Evolutionary conservation across 1,140 invertebrate genomes (phyloP), one percentile per base, ranked within the genome.

Genomic region (Drusus annulatus): DNA sequence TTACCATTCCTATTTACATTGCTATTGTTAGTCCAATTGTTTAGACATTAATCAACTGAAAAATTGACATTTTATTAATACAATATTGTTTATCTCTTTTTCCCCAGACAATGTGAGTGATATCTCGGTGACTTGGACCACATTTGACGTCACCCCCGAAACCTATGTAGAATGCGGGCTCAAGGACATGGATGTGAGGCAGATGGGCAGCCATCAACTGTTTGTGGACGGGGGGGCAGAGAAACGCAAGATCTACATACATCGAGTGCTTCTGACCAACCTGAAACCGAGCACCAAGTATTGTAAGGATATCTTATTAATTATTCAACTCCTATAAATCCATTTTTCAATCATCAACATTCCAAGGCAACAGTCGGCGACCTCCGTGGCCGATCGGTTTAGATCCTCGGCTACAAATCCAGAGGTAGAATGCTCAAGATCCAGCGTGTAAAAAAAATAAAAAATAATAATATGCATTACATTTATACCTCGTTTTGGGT

Each of bases 51-150:
- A 60, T 60, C 23, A 23, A 28, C 25, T 28, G 25, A 28, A 28
- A 28, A 28, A 60, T 60, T 60, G 17, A 23, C 19, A 5, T 60
- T 5, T 7, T 21, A 23, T 21, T 65, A 3, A 21, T 16, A 36
- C 10, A 3, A 21, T 16, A 36, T 21, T 13, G 6, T 36, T 28
- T 65, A 25, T 65, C 25, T 21, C 52, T 56, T 1, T 50, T 69
- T 69, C 45, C 31, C 10, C 51, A 80, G 73, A 80, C 80, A 89
- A 89, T 81, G 89, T 92, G 21, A 91, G 89, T 80, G 91, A 96
- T 83, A 95, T 97, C 87, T 91, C 96, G 52, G 94, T 98, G 17
- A 98, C 96, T 74, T 99, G 97, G 97, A 94, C 93, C 1, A 98
- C 97, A 36, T 91, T 92, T 81, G 91, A 93, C 83, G 87, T 93